Evolutionary conservation across 2,888 invertebrate genomes (phyloP), one percentile per base, ranked within the genome.

Genomic region (Eurois occulta): DNA sequence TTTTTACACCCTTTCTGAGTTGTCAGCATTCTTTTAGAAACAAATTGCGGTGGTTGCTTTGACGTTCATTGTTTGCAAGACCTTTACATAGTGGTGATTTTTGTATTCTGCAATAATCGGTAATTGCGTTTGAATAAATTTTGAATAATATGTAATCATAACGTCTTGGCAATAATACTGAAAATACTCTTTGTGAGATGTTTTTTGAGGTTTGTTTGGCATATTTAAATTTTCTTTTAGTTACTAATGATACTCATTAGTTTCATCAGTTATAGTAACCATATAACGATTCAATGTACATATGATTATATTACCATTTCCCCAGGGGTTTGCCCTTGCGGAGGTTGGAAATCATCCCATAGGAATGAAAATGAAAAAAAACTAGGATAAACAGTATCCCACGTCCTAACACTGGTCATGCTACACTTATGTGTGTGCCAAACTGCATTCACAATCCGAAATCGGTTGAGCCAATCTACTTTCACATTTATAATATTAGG

Each of bases 41-140:
- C 13, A 38, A 72, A 72, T 55, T 83, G 68, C 11, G 18, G 35
- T 60, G 58, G 11, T 68, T 38, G 5, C 41, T 83, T 52, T 46
- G 60, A 66, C 82, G 28, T 55, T 60, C 35, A 62, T 62, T 69
- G 13, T 71, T n/a, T 38, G 13, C 35, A 16, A 67, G 13, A n/a
- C 38, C n/a, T 43, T 13, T 35, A 24, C n/a, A 10, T 55, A 66
- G 38, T 62, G 6, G 38, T 46, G 5, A 5, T 32, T 16, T 70
- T 69, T 80, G 65, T 52, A 74, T n/a, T 65, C 24, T 74, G 16
- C 60, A 35, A 28, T 66, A 18, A 66, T 70, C 11, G n/a, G 46
- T 66, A 69, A 85, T 69, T 58, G 24, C 38, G 13, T 75, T 85
- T 52, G 48, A 69, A 81, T 65, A 80, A 16, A 62, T 35, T 67